phyloP scores from a whole-genome alignment of 2,797 vertebrate species.

The Pelochelys cantorii region DNA sequence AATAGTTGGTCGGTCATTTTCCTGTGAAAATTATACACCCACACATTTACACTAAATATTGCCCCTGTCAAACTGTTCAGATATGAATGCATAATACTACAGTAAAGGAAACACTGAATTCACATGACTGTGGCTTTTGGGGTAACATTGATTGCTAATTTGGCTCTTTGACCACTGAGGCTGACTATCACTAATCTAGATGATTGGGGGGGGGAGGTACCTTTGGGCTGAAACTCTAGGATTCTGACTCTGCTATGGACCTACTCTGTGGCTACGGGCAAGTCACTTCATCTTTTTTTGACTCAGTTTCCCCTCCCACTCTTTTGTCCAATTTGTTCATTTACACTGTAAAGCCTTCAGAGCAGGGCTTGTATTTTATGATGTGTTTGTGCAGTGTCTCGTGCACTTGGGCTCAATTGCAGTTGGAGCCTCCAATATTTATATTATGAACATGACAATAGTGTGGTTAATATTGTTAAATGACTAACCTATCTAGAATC shows the following conservation, averaged over 20 bases:
- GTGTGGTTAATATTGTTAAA: not conserved
- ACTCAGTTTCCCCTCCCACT: not conserved
- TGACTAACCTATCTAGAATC: not conserved
- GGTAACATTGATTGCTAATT: no score
- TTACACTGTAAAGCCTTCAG: not conserved
- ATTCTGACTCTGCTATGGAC: not conserved
- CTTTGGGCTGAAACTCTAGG: not conserved
- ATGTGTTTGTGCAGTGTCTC: not conserved
- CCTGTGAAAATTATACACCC: no score
- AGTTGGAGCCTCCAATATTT: not conserved
- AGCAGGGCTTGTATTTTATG: not conserved
- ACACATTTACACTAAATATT: not conserved
- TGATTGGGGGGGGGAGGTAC: not conserved
- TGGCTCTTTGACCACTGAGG: not conserved
- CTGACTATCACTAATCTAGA: not conserved
- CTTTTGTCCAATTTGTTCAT: not conserved
- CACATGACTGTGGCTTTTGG: no score
- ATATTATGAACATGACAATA: not conserved
- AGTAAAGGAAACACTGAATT: no score
- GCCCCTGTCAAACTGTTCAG: not conserved
- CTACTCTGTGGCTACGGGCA: not conserved
- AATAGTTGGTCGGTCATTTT: no score
- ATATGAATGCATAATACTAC: not conserved
- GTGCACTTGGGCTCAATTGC: not conserved
- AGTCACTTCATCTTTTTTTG: not conserved